Percentiles rank a stretch among this genome's conserved stretches.
Evolutionary conservation across 2,888 invertebrate species (phyloP).

Genomic region (Macrophya annulata): DNA sequence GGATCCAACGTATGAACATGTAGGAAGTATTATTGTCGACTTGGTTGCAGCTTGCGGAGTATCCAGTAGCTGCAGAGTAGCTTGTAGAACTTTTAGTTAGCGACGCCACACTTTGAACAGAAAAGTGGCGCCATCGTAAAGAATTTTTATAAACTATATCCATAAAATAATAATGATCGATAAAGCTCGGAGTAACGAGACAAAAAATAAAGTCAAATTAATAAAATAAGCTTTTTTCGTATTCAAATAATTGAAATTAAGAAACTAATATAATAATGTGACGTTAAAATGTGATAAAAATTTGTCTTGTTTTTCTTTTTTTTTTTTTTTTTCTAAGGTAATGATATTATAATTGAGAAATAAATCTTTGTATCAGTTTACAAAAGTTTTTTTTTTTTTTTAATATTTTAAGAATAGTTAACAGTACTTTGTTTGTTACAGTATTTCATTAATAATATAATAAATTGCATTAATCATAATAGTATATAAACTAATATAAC

Average conservation of each 20-base stretch:
- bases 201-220: neutral
- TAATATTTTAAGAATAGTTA: slow-evolving; percentile 79
- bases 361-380: slow-evolving; percentile 71
- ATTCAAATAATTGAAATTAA: neutral
- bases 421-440: slow-evolving; percentile 79
- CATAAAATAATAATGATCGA: neutral
- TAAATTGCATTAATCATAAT: slow-evolving; percentile 77
- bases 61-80: neutral
- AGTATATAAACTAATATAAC: slow-evolving; percentile 77
- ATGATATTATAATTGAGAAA: neutral
- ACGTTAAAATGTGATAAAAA: neutral
- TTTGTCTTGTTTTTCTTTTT: neutral
- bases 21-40: neutral
- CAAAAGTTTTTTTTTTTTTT: slow-evolving; percentile 79
- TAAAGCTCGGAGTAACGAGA: neutral
- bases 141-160: neutral
- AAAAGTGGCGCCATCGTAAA: neutral
- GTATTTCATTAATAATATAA: slow-evolving; percentile 77
- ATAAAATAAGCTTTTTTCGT: neutral
- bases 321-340: neutral
- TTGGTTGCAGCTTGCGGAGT: neutral
- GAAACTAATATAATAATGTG: neutral
- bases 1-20: neutral
- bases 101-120: neutral
- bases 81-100: neutral